Conservation (phyloP, 2,888 invertebrate genomes). For the Drosophila kanekoi region DNA sequence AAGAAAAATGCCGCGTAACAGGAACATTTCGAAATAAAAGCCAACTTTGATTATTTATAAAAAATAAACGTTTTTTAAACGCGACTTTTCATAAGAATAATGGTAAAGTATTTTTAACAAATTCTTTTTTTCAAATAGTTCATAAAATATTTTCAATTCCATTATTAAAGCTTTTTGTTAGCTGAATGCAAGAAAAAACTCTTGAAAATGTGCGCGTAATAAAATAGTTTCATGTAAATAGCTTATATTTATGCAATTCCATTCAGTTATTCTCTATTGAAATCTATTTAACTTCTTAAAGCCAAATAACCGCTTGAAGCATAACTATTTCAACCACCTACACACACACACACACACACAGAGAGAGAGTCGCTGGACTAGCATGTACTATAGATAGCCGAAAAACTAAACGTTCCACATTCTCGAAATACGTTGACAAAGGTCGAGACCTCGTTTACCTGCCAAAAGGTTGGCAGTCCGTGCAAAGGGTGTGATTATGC, state of each 20-base stretch:
- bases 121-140: constrained; percentile 7
- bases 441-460: constrained; percentile 61
- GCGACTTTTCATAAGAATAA: background rate
- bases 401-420: constrained; percentile 50
- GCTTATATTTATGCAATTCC: background rate
- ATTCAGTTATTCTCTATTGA: constrained; percentile 9
- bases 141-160: constrained; percentile 6
- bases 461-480: constrained; percentile 56
- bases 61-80: constrained; percentile 14
- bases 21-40: constrained; percentile 20
- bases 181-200: background rate
- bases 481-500: constrained; percentile 77
- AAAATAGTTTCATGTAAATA: background rate
- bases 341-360: background rate
- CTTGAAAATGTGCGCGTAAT: background rate
- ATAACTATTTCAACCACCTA: constrained; percentile 2
- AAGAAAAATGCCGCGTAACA: background rate
- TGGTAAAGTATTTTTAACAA: background rate
- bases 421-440: constrained; percentile 70
- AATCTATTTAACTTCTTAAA: constrained; percentile 8
- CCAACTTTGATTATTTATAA: constrained; percentile 14
- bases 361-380: background rate
- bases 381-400: constrained; percentile 25
- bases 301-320: constrained; percentile 10
- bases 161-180: background rate